A percentile compares a stretch with the other conserved stretches of the same genome.
These are phyloP conservation scores for Epiblema foenella DNA, from an alignment of 2,888 invertebrate genomes.

Conservation along the genomic window DNA sequence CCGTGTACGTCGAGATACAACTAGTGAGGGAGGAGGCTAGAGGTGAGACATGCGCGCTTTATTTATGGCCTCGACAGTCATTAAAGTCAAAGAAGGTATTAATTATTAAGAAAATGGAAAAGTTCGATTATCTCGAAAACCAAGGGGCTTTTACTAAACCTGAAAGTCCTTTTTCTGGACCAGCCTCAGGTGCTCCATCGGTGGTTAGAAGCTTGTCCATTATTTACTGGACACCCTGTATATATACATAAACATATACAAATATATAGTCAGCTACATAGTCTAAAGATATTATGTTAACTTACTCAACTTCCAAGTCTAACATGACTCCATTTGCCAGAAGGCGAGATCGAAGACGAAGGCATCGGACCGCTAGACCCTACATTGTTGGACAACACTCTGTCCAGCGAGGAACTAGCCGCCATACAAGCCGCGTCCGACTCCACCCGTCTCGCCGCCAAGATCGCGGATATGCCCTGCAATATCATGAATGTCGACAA, in stretches of 20 bases:
- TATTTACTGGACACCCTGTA: not conserved
- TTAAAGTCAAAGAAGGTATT: too few species aligned
- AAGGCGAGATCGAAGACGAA: conserved; percentile 63
- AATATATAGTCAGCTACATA: too few species aligned
- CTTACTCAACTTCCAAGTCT: too few species aligned
- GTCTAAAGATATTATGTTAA: too few species aligned
- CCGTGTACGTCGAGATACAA: conserved; percentile 67
- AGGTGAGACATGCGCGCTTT: conserved; percentile 53
- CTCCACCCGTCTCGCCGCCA: conserved; percentile 89
- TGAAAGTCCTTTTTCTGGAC: too few species aligned
- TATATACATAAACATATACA: too few species aligned
- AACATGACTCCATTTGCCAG: conserved; percentile 47
- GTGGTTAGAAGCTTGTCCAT: too few species aligned
- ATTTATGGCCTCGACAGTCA: too few species aligned
- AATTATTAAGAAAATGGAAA: too few species aligned
- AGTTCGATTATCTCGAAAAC: too few species aligned
- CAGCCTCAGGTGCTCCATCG: too few species aligned
- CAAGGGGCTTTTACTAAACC: too few species aligned
- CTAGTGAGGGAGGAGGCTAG: conserved; percentile 60
- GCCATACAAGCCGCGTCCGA: conserved; percentile 85
- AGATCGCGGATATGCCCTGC: conserved; percentile 94
- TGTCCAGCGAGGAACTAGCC: conserved; percentile 81
- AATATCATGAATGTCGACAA: conserved; percentile 93
- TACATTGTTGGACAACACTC: conserved; percentile 55
- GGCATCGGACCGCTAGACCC: conserved; percentile 55